Percentiles rank a stretch among this genome's conserved stretches.
Conservation (phyloP, 2,888 invertebrate species). For the Eupithecia subfuscata region DNA sequence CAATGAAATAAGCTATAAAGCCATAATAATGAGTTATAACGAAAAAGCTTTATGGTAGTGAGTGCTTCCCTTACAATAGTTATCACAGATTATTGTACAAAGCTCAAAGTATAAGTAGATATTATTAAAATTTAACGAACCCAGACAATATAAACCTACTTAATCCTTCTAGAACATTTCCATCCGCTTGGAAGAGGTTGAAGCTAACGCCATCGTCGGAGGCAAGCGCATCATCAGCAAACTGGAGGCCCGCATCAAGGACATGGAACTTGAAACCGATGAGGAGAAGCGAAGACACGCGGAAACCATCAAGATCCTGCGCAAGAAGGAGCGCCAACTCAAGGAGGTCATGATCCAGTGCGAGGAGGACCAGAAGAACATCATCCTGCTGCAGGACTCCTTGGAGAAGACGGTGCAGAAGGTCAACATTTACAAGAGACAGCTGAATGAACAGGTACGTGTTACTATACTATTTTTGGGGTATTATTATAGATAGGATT, state of each 20-base stretch:
- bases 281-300: conserved; percentile 99
- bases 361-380: conserved; percentile 98
- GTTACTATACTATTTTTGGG: background rate
- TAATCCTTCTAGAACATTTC: conserved; percentile 87
- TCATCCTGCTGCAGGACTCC: conserved; percentile 94
- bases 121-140: background rate
- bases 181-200: conserved; percentile 97
- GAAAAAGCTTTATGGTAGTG: background rate
- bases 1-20: no score
- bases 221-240: conserved; percentile 99
- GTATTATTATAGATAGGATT: background rate
- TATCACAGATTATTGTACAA: background rate
- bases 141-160: background rate
- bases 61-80: background rate
- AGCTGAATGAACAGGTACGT: conserved; percentile 94
- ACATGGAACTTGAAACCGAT: conserved; percentile 96
- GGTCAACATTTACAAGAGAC: conserved; percentile 97
- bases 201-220: conserved; percentile 98
- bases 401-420: conserved; percentile 95
- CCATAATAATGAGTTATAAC: no score
- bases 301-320: conserved; percentile 98
- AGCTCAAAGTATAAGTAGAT: background rate
- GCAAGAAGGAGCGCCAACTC: conserved; percentile 98
- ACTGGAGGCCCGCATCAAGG: conserved; percentile 97
- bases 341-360: conserved; percentile 98